Conservation (phyloP, 2,113 vertebrate genomes). For the Saccopteryx leptura region DNA sequence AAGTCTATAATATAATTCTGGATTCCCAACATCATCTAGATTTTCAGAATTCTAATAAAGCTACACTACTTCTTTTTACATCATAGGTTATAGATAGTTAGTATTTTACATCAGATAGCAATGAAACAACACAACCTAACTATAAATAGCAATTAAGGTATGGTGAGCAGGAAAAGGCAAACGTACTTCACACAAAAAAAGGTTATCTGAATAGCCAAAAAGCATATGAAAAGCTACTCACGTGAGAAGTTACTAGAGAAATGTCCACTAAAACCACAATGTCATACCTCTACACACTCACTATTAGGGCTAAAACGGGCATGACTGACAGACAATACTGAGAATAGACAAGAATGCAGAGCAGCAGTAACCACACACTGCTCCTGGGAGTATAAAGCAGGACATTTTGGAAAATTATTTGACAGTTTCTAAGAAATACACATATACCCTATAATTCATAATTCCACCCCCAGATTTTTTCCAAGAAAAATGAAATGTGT, state of each 20-base stretch:
- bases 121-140: background rate
- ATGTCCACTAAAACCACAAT: background rate
- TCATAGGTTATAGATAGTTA: background rate
- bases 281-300: background rate
- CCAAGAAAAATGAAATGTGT: background rate
- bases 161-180: background rate
- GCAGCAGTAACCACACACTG: background rate
- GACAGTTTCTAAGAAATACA: background rate
- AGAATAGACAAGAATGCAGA: background rate
- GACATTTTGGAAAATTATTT: background rate
- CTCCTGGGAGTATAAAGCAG: background rate
- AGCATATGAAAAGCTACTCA: background rate
- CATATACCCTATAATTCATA: background rate
- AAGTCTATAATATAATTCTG: background rate
- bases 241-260: background rate
- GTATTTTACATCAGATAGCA: background rate
- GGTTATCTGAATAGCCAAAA: background rate
- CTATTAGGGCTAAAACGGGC: background rate
- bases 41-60: constrained; percentile 37
- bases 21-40: background rate
- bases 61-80: background rate
- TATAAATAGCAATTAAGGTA: background rate
- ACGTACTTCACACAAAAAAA: background rate
- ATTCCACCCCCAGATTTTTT: background rate
- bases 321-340: background rate